phyloP scores from a whole-genome alignment of 2,113 vertebrate species.

The Mobula hypostoma region DNA sequence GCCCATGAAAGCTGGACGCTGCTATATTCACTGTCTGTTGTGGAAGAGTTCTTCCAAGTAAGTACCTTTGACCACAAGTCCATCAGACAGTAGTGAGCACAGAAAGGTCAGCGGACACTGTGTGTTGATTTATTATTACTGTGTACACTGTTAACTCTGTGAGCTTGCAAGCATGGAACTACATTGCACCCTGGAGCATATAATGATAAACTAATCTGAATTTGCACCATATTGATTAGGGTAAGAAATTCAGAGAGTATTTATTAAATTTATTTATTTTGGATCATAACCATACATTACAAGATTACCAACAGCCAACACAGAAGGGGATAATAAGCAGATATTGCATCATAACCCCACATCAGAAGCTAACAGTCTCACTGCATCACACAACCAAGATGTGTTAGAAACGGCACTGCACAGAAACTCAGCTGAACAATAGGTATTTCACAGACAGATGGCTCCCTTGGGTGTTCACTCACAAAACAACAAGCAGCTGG shows the following conservation, averaged over 20 bases:
- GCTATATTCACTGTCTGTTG: no score
- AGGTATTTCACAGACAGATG: not conserved
- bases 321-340: not conserved
- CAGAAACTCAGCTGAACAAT: not conserved
- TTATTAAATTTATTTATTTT: not conserved
- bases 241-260: not conserved
- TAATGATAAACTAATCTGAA: no score
- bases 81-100: no score
- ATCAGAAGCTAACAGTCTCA: not conserved
- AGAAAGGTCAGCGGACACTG: no score
- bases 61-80: no score
- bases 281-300: not conserved
- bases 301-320: not conserved
- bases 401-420: not conserved
- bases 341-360: not conserved
- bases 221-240: no score
- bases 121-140: no score
- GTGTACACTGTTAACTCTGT: no score
- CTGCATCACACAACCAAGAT: not conserved
- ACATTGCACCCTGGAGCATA: no score
- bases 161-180: no score
- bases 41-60: no score
- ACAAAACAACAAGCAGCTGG: not conserved
- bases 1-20: no score
- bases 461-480: not conserved